Base-by-base conservation (phyloP, 2,113 vertebrate species). In the Myiozetetes cayanensis region DNA sequence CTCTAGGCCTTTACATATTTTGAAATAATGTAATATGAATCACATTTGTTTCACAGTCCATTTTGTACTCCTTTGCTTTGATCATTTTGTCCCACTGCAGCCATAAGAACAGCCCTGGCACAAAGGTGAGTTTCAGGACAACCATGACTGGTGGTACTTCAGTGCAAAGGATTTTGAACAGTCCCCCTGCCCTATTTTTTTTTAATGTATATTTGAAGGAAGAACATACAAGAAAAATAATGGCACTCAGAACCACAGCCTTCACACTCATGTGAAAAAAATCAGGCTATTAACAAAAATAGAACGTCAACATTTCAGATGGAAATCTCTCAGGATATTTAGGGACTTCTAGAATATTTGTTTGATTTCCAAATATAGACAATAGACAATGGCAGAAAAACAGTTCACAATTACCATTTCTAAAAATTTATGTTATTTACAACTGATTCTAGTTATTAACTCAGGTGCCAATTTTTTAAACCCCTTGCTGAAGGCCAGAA, bases 131-230 rank as follows among this genome's bases (percentile, higher is more conserved):
- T 62, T 80, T 85, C 31, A 53, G 49, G 25, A 72, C 28, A 18
- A 80, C 37, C 18, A 56, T 5, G 17, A 89, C 71, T 20, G 35
- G 12, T 55, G 30, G 19, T 35, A 79, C 70, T 56, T 47, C 41
- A 81, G 39, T 39, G 37, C 37, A 76, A 67, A 52, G 8, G 23
- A 41, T 43, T 67, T 50, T 75, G 16, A 72, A 52, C 13, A 30
- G 20, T n/a, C 0, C 10, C 4, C 3, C 12, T 24, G 3, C 22
- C 4, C 22, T 35, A 23, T 33, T 43, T 58, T 30, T 59, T 7
- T 44, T 11, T 50, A 70, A 52, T 17, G 35, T 8, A 78, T 17
- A 12, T 55, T 89, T 78, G 33, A 81, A 73, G 37, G 37, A 78
- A 52, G 6, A 89, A 58, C 11, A 49, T 6, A 7, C 15, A 47